A percentile compares a stretch with the other conserved stretches of the same genome.
Evolutionary conservation across 2,888 invertebrate genomes (phyloP).

Genomic region (Himalopsyche kuldschensis): DNA sequence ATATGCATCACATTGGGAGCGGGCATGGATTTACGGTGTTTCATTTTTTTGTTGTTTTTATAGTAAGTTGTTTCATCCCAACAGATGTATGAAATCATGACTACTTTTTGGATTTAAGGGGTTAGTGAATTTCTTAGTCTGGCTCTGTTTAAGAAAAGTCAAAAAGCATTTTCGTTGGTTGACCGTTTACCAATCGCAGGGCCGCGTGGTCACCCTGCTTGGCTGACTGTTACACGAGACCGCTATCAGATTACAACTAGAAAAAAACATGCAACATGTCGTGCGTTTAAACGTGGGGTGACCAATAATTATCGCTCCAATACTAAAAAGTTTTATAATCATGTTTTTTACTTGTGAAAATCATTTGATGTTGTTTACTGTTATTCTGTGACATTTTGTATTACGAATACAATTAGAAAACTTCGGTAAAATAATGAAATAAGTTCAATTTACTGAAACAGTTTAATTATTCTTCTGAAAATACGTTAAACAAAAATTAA

Average conservation of each 20-base stretch:
- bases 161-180: neutral
- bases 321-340: neutral
- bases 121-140: neutral
- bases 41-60: no score
- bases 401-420: neutral
- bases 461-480: no score
- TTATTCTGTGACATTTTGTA: neutral
- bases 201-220: neutral
- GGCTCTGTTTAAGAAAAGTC: neutral
- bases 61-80: no score
- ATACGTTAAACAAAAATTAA: no score
- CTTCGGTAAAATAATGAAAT: neutral
- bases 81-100: no score
- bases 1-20: no score
- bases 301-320: slow-evolving; percentile 1
- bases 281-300: slow-evolving; percentile 15
- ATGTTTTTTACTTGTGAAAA: neutral
- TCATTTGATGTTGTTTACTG: neutral
- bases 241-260: slow-evolving; percentile 36
- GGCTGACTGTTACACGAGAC: neutral
- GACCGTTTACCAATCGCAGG: neutral
- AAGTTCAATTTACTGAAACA: neutral
- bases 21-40: no score
- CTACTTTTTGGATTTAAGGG: no score
- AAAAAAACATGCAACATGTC: slow-evolving; percentile 37